These are phyloP conservation scores for Actenoides hombroni DNA, from an alignment of 2,113 vertebrate genomes.

Conservation along the genomic window DNA sequence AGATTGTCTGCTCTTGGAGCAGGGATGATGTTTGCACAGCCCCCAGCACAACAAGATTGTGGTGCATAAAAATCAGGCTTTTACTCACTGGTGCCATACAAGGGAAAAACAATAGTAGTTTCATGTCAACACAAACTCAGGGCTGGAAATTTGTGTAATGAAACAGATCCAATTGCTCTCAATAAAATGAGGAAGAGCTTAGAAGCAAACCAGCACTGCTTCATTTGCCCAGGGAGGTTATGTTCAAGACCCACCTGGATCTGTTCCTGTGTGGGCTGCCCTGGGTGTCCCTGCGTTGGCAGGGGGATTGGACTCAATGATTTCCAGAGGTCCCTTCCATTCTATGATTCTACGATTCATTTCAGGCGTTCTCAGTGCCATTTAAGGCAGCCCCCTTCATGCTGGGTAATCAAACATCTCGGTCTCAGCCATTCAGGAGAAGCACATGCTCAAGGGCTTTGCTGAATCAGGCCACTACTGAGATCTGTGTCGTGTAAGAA, in stretches of 20 bases:
- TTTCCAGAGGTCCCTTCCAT: no score
- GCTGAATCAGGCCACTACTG: neutral
- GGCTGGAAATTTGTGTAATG: neutral
- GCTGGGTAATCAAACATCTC: neutral
- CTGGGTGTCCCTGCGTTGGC: no score
- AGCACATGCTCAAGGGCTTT: neutral
- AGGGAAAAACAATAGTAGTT: neutral
- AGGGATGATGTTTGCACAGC: neutral
- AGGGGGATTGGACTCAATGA: no score
- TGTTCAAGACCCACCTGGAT: no score
- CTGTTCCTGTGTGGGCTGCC: no score
- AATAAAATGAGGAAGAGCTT: neutral
- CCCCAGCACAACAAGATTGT: neutral
- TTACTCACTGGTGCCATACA: neutral
- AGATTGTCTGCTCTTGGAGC: neutral
- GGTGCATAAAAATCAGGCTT: neutral
- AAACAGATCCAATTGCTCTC: neutral
- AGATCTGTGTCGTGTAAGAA: neutral
- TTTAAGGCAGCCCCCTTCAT: neutral
- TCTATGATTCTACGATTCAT: no score
- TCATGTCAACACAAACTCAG: neutral
- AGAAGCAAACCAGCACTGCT: neutral
- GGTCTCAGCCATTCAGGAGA: neutral
- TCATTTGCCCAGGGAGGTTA: no score
- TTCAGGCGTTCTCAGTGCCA: neutral